Base-by-base conservation (phyloP, 1,140 invertebrate genomes). In the Drosophila bocqueti region DNA sequence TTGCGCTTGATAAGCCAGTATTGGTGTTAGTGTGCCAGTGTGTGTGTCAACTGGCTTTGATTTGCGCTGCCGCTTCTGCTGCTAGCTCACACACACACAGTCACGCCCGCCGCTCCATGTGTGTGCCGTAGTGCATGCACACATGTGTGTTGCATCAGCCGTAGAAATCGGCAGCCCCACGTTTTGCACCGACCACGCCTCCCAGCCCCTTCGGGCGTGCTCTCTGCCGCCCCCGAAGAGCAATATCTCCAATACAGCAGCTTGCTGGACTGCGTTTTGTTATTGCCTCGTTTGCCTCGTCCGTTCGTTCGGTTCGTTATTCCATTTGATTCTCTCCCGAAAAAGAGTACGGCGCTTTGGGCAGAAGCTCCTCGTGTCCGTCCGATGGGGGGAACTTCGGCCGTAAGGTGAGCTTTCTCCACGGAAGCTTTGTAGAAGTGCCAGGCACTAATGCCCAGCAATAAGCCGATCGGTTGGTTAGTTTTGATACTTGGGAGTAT, bases 41-140 rank as follows among this genome's bases (percentile, higher is more conserved):
- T 65, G 75, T 87, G 83, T 87, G 79, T 89, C 84, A 87, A 87
- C 84, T 87, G 84, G 81, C 84, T 87, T 84, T 87, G 84, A 89
- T 87, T 87, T 78, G 65, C 76, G 60, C 62, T 79, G 80, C 65
- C 65, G 59, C 59, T 75, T 72, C 61, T 63, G 76, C 72, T 65
- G 60, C 42, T 45, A 59, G 42, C 64, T 47, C 34, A 50, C 71
- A 73, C 45, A 72, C 65, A 72, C 65, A 38, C 24, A 18, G 31
- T 16, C 43, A 40, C 4, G 26, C 29, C 18, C 7, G n/a, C 36
- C n/a, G n/a, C 36, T 59, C 50, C 31, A 60, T 40, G 46, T 46
- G 52, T 71, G 47, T 49, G 15, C 31, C 36, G 45, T 69, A 52
- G 34, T 73, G 64, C 58, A 60, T 68, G 52, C 34, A 57, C 64